Evolutionary conservation across 2,888 invertebrate species (phyloP).

Genomic region (Pyrrhosoma nymphula): DNA sequence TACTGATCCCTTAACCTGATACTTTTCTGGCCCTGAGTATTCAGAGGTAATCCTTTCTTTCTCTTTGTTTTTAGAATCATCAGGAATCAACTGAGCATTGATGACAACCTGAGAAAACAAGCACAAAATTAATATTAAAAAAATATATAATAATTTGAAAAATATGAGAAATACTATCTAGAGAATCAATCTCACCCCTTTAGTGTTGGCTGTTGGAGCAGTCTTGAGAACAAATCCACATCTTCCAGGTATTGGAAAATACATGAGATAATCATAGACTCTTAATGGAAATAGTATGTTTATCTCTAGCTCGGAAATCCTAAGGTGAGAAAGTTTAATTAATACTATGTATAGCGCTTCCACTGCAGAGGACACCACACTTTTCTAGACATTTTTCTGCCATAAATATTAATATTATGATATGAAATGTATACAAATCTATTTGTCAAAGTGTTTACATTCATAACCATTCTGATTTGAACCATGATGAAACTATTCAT

Average conservation of each 20-base stretch:
- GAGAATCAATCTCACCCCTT: neutral
- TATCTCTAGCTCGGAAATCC: neutral
- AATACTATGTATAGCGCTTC: too few species aligned
- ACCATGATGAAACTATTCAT: too few species aligned
- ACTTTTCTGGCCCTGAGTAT: neutral
- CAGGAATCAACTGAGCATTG: conserved; percentile 34
- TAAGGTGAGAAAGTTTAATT: neutral
- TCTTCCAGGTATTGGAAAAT: conserved; percentile 40
- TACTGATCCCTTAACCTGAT: neutral
- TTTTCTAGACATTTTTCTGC: too few species aligned
- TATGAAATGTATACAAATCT: too few species aligned
- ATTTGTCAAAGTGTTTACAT: too few species aligned
- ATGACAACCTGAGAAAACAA: neutral
- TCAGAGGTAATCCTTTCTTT: conserved; percentile 3
- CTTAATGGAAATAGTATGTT: neutral
- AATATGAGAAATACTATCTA: neutral
- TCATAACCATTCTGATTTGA: too few species aligned
- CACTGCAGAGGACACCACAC: too few species aligned
- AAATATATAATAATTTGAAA: neutral
- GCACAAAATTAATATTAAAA: neutral
- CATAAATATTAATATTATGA: too few species aligned
- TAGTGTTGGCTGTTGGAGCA: neutral
- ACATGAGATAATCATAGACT: neutral
- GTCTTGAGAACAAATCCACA: conserved; percentile 43
- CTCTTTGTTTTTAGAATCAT: conserved; percentile 40